Base-by-base conservation (phyloP, 2,888 invertebrate genomes). In the Syritta pipiens region DNA sequence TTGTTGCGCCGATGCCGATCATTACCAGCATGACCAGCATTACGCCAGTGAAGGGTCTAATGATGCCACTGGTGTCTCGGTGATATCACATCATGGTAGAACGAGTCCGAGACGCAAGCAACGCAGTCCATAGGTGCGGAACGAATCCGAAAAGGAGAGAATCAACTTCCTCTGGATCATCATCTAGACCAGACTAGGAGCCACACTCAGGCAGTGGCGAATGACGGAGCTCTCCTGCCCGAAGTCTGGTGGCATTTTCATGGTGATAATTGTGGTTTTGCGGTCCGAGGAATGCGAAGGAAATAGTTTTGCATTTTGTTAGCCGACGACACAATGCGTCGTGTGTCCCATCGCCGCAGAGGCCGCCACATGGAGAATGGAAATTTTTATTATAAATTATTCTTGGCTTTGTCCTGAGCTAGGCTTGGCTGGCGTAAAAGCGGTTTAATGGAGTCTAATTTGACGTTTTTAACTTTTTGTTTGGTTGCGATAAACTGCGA, bases 251-350 rank as follows among this genome's bases (percentile, higher is more conserved):
- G 26, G 69, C 22, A 48, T 74, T 65, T 60, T 48, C 60, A 48
- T 79, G 59, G 77, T 67, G 72, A 77, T 77, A 79, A 79, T 79
- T 79, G 77, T 74, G 77, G 77, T 79, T 79, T 67, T 79, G 77
- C 67, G 77, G 74, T 74, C 65, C 48, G 60, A 53, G 59, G 60
- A 67, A 59, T 72, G 37, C 60, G 32, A 55, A 53, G 46, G 53
- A 77, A 77, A 42, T 32, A 17, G 46, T 71, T 30, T 71, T 71
- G 76, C 46, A 49, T 49, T 48, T 32, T 26, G 69, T 44, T 69
- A 60, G n/a, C n/a, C n/a, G n/a, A n/a, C n/a, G 65, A 44, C 14
- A 44, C 24, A 65, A 46, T 65, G 71, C 32, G 76, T n/a, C n/a
- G n/a, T n/a, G n/a, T n/a, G 59, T 62, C 46, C n/a, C n/a, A n/a